Base-by-base conservation (phyloP, 2,888 invertebrate species). In the Orchesella flavescens region DNA sequence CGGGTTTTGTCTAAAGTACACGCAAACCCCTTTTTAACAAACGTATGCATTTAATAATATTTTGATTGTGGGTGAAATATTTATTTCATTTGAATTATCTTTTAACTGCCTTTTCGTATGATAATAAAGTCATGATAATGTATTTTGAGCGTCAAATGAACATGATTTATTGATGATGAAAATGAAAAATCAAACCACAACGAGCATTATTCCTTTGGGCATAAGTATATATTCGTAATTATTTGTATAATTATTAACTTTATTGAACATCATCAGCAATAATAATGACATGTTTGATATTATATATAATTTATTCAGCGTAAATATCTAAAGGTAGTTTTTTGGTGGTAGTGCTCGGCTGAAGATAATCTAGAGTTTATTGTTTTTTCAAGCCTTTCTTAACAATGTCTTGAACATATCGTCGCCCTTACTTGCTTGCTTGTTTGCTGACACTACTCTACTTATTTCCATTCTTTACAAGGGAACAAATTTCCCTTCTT, bases 191-290 rank as follows among this genome's bases (percentile, higher is more conserved):
- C 7, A 9, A 55, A 43, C n/a, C 68, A 46, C 44, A 46, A 57
- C 53, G 10, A 57, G 57, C 55, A 55, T 5, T 46, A n/a, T n/a
- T 34, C 34, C 34, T 34, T 34, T 34, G 34, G n/a, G n/a, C n/a
- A n/a, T 10, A 46, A 10, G 13, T 46, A 59, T 59, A 13, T 59
- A 65, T 65, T 65, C 46, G 66, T 66, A 43, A 72, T 34, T 72
- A 43, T 72, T 71, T 34, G 65, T 34, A 79, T 63, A 77, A 73
- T 73, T 75, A 69, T 78, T 84, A 83, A 83, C 83, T 83, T 83
- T 83, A 83, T 83, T 84, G 83, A 84, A 84, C 83, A 84, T 84
- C 83, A 84, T 84, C 83, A 84, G 83, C 83, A 84, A 84, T 84
- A 84, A 84, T 84, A 79, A 79, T 84, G 83, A 84, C 79, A 79